Evolutionary conservation across 2,797 vertebrate species (phyloP).

Genomic region (Siniperca undulata): DNA sequence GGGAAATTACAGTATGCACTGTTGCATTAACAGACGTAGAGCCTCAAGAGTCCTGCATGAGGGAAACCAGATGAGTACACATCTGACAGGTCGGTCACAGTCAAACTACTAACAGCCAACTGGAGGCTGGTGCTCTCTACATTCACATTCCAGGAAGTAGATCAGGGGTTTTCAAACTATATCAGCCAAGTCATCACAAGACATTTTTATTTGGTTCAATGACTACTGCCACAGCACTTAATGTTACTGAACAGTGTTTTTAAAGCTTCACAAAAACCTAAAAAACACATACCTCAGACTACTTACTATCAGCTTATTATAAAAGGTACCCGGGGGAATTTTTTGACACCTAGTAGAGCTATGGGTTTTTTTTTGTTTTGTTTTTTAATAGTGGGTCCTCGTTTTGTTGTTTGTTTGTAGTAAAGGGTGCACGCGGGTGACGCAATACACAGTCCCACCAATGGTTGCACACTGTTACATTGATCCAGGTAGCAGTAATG

Average conservation of each 20-base stretch:
- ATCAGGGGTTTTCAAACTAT: slow-evolving; percentile 21
- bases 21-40: slow-evolving; percentile 4
- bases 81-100: slow-evolving; percentile 21
- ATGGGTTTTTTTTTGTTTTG: too few species aligned
- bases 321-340: too few species aligned
- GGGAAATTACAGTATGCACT: not conserved
- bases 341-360: too few species aligned
- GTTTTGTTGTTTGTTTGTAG: too few species aligned
- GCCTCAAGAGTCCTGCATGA: slow-evolving; percentile 9
- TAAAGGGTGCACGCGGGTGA: not conserved
- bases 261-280: not conserved
- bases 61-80: slow-evolving; percentile 12
- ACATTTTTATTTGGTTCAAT: not conserved
- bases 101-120: slow-evolving; percentile 1
- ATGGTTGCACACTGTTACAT: too few species aligned
- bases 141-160: slow-evolving; percentile 6
- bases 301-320: not conserved
- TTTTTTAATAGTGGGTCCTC: too few species aligned
- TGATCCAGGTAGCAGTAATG: not conserved
- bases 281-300: not conserved
- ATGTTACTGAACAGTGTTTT: not conserved
- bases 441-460: not conserved
- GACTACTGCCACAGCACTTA: not conserved
- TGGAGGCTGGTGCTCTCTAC: not conserved
- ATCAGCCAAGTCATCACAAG: slow-evolving; percentile 12